Base-by-base conservation (phyloP, 2,888 invertebrate species). In the Netelia virgata region DNA sequence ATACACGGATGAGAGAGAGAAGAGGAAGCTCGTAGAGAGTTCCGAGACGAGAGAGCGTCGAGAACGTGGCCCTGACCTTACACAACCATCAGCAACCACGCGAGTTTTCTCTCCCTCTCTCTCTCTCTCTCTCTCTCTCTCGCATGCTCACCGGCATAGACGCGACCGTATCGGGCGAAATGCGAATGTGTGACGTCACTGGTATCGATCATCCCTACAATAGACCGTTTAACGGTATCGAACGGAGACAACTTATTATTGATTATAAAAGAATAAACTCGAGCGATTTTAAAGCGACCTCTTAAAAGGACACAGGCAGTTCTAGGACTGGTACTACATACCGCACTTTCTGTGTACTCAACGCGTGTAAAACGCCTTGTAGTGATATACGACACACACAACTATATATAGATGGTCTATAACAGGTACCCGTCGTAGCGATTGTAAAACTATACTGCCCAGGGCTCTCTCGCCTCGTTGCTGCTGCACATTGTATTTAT, bases 21-120 rank as follows among this genome's bases (percentile, higher is more conserved):
- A 57, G 41, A 41, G 76, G 76, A 78, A 68, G 66, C 68, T 36
- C 20, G 80, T 64, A 82, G 84, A 83, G 75, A 84, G 86, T 69
- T 84, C 87, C 87, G 86, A 73, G 78, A 73, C 53, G 64, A 76
- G 47, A 66, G 76, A 57, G 88, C 73, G 72, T 76, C 72, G 82
- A 85, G 84, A 85, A 86, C 87, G 85, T 90, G 89, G 86, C 91
- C 91, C 89, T 92, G 91, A 92, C 92, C 92, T 92, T 92, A 87
- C 90, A 80, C 88, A 91, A 91, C 87, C 78, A 78, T 78, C 78
- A 75, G 68, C 75, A 78, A 83, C 85, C 83, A 80, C 81, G 81
- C 84, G 77, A 41, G 61, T 69, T 61, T 84, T 69, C 70, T 20
- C 59, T 55, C 53, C n/a, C n/a, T 70, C 14, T 61, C 57, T 47